Conservation (phyloP, 92 coral and sea anemone genomes). For the Zoanthus sansibaricus region DNA sequence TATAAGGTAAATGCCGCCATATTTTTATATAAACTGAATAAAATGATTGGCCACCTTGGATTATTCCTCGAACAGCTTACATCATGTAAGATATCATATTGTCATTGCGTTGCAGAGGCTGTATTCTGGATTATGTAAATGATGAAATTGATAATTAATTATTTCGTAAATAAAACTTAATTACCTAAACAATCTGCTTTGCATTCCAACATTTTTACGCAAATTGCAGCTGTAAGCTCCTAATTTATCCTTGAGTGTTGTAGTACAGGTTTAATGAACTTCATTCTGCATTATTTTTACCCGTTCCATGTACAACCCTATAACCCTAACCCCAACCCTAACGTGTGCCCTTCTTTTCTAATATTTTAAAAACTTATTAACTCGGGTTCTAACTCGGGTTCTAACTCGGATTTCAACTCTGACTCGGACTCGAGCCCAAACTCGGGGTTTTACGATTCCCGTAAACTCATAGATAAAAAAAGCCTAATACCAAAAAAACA, state of each 20-base stretch:
- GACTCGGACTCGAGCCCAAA: too few relatives aligned
- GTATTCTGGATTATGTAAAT: slow-evolving; percentile 12
- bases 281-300: slow-evolving; percentile 1
- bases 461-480: too few relatives aligned
- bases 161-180: slow-evolving; percentile 14
- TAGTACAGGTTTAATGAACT: background rate
- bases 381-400: too few relatives aligned
- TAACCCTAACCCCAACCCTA: too few relatives aligned
- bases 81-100: background rate
- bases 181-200: slow-evolving; percentile 8
- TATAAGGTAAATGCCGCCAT: background rate
- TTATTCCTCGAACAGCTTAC: background rate
- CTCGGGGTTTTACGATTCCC: too few relatives aligned
- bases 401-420: too few relatives aligned
- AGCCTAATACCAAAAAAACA: too few relatives aligned
- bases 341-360: too few relatives aligned
- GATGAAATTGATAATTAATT: background rate
- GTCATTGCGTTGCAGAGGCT: slow-evolving; percentile 2
- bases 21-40: background rate
- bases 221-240: slow-evolving; percentile 12
- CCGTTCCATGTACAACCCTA: background rate
- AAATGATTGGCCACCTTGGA: slow-evolving; percentile 3
- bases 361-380: too few relatives aligned
- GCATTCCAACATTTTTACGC: background rate
- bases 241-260: background rate